A percentile compares a stretch with the other conserved stretches of the same genome.
These are phyloP conservation scores for Siniperca scherzeri DNA, from an alignment of 2,797 vertebrate species.

Conservation along the genomic window DNA sequence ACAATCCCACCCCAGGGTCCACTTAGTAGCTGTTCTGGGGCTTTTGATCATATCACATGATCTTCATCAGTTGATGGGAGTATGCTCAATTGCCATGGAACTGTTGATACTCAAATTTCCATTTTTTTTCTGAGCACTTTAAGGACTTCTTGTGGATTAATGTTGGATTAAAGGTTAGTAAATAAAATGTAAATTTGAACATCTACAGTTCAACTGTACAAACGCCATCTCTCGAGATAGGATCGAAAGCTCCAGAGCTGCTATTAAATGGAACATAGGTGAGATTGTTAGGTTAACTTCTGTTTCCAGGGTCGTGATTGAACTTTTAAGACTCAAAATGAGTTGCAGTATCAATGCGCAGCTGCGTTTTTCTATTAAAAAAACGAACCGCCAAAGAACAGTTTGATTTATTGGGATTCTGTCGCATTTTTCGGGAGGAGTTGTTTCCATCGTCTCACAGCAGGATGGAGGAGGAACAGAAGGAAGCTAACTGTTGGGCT, in stretches of 20 bases:
- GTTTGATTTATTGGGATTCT: no score
- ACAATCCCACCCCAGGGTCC: not conserved
- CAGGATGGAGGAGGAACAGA: no score
- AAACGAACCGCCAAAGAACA: not conserved
- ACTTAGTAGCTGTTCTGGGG: not conserved
- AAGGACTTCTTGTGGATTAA: not conserved
- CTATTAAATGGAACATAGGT: not conserved
- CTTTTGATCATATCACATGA: conserved; percentile 1
- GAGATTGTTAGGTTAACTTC: no score
- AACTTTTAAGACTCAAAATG: not conserved
- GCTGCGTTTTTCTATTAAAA: not conserved
- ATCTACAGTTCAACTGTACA: not conserved
- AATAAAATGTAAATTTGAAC: not conserved
- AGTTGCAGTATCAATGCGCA: not conserved
- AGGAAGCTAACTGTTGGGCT: not conserved
- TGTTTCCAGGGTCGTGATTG: not conserved
- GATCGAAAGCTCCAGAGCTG: not conserved
- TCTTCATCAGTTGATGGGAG: conserved; percentile 1
- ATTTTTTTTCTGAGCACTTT: not conserved
- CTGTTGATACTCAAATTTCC: not conserved
- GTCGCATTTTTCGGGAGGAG: not conserved
- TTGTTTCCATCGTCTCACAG: not conserved
- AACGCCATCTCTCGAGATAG: not conserved
- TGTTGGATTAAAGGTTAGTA: not conserved
- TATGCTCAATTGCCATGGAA: not conserved